Percentiles rank a stretch among this genome's conserved stretches.
These are phyloP conservation scores for Aphaenogaster rudis DNA, from an alignment of 1,140 invertebrate species.

Conservation along the genomic window DNA sequence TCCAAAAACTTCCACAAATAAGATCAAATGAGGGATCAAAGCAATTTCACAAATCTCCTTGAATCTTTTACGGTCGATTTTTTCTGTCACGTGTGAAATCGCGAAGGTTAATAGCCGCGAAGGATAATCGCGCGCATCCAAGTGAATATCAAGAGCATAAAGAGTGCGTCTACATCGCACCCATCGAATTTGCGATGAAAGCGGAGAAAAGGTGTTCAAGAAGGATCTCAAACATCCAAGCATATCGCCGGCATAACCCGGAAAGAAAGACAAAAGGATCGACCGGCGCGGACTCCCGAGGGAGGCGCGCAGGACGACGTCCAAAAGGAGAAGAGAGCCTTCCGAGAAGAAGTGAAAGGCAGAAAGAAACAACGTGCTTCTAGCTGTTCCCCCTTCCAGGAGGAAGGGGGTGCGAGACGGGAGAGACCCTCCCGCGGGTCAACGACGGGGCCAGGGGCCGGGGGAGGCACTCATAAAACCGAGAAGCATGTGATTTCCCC, in stretches of 20 bases:
- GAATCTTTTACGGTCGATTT: slow-evolving; percentile 6
- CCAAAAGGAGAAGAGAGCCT: slow-evolving; percentile 17
- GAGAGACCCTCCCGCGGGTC: slow-evolving; percentile 26
- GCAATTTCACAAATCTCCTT: neutral
- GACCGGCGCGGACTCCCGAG: slow-evolving; percentile 72
- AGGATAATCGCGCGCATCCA: slow-evolving; percentile 13
- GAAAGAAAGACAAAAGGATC: slow-evolving; percentile 77
- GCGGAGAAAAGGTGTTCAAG: slow-evolving; percentile 27
- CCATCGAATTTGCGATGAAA: slow-evolving; percentile 28
- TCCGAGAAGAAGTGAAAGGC: slow-evolving; percentile 20
- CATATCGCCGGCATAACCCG: slow-evolving; percentile 77
- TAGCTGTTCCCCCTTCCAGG: slow-evolving; percentile 24
- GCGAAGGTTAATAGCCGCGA: slow-evolving; percentile 23
- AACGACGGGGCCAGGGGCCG: slow-evolving; percentile 4
- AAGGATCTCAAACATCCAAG: slow-evolving; percentile 66
- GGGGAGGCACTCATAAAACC: slow-evolving; percentile 79
- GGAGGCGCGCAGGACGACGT: slow-evolving; percentile 56
- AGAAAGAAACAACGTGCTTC: slow-evolving; percentile 54
- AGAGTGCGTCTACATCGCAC: neutral
- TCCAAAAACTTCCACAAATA: neutral
- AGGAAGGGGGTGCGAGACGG: slow-evolving; percentile 12
- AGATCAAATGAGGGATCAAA: neutral
- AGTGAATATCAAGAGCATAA: neutral
- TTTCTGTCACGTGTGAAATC: slow-evolving; percentile 21
- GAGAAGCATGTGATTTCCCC: slow-evolving; percentile 84